phyloP scores from a whole-genome alignment of 2,888 invertebrate species.

The Netelia melanura region DNA sequence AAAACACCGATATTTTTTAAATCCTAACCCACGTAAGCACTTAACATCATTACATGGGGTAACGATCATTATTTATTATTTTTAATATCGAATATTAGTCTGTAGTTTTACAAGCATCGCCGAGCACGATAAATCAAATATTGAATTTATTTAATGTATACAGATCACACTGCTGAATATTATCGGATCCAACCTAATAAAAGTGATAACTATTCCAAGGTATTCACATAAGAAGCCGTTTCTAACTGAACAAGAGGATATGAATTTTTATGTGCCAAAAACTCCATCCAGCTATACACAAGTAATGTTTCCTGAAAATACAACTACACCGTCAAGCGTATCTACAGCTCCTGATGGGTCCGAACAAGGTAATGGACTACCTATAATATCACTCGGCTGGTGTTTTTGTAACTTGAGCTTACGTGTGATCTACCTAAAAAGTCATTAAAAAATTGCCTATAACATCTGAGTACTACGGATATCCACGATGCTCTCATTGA shows the following conservation, averaged over 20 bases:
- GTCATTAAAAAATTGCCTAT: too few species aligned
- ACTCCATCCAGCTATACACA: constrained; percentile 81
- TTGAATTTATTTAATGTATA: constrained; percentile 43
- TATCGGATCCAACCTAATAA: constrained; percentile 83
- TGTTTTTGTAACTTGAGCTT: too few species aligned
- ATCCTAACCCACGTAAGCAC: too few species aligned
- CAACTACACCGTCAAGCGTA: constrained; percentile 81
- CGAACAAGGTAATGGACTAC: constrained; percentile 73
- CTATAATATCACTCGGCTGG: neutral
- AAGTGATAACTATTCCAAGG: constrained; percentile 79
- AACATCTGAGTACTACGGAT: too few species aligned
- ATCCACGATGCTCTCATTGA: too few species aligned
- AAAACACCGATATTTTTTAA: too few species aligned
- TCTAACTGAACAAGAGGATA: constrained; percentile 30
- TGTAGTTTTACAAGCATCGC: too few species aligned
- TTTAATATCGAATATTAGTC: too few species aligned
- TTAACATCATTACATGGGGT: too few species aligned
- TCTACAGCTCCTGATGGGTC: constrained; percentile 80
- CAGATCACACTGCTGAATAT: constrained; percentile 85
- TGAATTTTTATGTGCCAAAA: constrained; percentile 74
- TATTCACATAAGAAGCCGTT: constrained; percentile 73
- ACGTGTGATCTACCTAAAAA: too few species aligned
- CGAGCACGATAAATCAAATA: neutral
- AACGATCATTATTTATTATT: too few species aligned
- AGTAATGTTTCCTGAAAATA: constrained; percentile 80